Conservation (phyloP, 2,888 invertebrate species). For the Stenchaetothrips biformis region DNA sequence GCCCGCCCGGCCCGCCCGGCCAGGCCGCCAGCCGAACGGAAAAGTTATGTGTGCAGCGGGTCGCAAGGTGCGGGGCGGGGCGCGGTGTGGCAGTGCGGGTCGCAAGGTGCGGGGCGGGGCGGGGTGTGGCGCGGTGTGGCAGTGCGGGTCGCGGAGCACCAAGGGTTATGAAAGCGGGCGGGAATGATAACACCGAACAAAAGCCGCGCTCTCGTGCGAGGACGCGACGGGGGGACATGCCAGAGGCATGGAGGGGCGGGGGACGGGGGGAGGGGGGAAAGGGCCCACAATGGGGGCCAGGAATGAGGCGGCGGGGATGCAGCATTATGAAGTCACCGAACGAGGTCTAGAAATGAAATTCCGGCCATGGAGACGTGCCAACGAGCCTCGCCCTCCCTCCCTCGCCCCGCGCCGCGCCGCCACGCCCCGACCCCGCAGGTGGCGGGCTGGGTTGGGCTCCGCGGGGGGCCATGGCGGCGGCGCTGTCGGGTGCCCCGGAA, state of each 20-base stretch:
- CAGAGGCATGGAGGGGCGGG: neutral
- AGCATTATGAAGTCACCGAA: slow-evolving; percentile 18
- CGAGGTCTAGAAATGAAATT: slow-evolving; percentile 23
- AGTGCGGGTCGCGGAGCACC: neutral
- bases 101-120: neutral
- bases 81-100: neutral
- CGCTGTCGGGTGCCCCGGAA: neutral
- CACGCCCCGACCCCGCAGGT: neutral
- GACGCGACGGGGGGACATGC: too few species aligned
- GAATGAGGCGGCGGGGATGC: neutral
- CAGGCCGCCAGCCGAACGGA: neutral
- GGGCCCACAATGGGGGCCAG: neutral
- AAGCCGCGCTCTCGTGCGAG: too few species aligned
- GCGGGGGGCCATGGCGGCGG: neutral
- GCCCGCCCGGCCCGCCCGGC: too few species aligned
- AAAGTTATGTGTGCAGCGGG: neutral
- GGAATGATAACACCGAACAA: neutral
- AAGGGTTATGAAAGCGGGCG: neutral
- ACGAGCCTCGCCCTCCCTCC: neutral
- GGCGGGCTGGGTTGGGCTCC: neutral
- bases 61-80: neutral
- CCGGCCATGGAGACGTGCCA: neutral
- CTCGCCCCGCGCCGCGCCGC: neutral
- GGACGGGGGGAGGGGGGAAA: neutral
- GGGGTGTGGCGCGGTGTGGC: neutral